Percentiles rank a stretch among this genome's conserved stretches.
phyloP scores from a whole-genome alignment of 2,888 invertebrate genomes.

The Mythimna loreyi region DNA sequence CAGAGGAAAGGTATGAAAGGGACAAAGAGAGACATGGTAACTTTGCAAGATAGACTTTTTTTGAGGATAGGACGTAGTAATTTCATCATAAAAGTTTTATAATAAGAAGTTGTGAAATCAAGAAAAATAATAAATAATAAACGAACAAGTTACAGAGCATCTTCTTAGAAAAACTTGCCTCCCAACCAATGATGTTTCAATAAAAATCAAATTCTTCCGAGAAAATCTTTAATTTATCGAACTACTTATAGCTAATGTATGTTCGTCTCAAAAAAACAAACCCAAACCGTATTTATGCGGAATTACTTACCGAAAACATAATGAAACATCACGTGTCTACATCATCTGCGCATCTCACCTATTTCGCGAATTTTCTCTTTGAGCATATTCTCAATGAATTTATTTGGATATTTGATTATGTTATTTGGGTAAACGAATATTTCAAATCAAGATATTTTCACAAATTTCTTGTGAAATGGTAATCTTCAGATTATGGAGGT shows the following conservation, averaged over 20 bases:
- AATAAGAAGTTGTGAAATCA: too few species aligned
- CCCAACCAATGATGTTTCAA: too few species aligned
- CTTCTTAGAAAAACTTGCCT: too few species aligned
- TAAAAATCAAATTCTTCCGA: neutral
- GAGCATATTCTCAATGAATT: conserved; percentile 27
- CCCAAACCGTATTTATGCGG: conserved; percentile 15
- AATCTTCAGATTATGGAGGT: conserved; percentile 25
- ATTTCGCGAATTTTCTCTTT: conserved; percentile 37
- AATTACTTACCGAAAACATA: conserved; percentile 48
- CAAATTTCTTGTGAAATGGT: conserved; percentile 33
- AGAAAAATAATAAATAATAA: too few species aligned
- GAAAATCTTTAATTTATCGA: neutral
- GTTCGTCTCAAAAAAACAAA: conserved; percentile 12
- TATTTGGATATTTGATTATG: conserved; percentile 52
- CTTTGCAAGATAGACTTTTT: too few species aligned
- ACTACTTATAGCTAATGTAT: conserved; percentile 18
- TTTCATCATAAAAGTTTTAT: too few species aligned
- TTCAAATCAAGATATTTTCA: conserved; percentile 39
- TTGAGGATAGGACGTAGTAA: too few species aligned
- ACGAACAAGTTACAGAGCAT: too few species aligned
- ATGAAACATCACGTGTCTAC: conserved; percentile 22
- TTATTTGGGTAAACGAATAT: conserved; percentile 48
- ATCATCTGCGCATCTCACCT: conserved; percentile 21
- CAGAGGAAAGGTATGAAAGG: too few species aligned
- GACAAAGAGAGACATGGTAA: too few species aligned